Evolutionary conservation across 2,888 invertebrate genomes (phyloP).

Genomic region (Chironomus riparius): DNA sequence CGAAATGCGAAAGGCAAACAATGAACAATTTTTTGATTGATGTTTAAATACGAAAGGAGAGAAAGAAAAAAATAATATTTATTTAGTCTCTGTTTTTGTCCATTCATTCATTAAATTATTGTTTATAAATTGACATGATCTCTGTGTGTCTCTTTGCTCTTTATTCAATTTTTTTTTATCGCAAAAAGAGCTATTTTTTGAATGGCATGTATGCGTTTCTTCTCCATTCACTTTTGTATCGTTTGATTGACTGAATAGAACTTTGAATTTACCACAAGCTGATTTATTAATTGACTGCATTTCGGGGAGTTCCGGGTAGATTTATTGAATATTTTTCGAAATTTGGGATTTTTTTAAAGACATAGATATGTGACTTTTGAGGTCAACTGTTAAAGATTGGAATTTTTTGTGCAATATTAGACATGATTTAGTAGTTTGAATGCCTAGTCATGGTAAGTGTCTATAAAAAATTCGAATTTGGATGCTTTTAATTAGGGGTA

Average conservation of each 20-base stretch:
- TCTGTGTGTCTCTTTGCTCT: background rate
- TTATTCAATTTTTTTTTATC: background rate
- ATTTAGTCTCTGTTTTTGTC: conserved; percentile 6
- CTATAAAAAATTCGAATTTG: no score
- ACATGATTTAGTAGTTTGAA: no score
- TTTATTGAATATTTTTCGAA: no score
- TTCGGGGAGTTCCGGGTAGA: no score
- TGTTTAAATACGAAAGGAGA: conserved; percentile 16
- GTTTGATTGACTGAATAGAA: background rate
- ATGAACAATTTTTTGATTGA: conserved; percentile 19
- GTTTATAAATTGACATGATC: conserved; percentile 11
- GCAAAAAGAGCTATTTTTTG: background rate
- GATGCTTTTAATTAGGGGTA: no score
- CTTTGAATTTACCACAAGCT: background rate
- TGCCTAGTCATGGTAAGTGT: no score
- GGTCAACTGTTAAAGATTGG: no score
- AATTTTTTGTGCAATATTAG: no score
- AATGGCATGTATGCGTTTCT: background rate
- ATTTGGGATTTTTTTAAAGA: no score
- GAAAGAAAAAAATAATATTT: background rate
- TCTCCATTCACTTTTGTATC: background rate
- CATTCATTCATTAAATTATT: conserved; percentile 13
- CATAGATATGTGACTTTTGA: no score
- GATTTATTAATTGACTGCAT: no score
- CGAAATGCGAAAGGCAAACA: conserved; percentile 6